These are phyloP conservation scores for Lithobates sylvaticus DNA, from an alignment of 2,797 vertebrate species.

Conservation along the genomic window DNA sequence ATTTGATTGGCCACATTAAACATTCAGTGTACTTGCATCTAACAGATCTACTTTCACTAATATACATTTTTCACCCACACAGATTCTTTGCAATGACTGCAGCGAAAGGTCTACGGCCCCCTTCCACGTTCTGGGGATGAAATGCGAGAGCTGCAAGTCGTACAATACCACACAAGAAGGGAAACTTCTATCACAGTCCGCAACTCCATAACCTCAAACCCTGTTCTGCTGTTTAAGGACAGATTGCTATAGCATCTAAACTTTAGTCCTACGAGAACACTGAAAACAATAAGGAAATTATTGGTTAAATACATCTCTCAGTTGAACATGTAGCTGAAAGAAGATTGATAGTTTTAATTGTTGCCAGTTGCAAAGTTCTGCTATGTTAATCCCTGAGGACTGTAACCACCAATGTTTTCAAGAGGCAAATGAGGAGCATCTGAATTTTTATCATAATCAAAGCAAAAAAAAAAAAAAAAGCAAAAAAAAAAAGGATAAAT, in stretches of 20 bases:
- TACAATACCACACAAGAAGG: conserved; percentile 93
- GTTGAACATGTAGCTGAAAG: neutral
- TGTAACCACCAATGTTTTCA: neutral
- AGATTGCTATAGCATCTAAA: neutral
- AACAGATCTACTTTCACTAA: neutral
- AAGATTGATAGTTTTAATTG: neutral
- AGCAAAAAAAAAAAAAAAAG: no score
- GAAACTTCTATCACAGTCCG: conserved; percentile 64
- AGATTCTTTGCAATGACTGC: conserved; percentile 97
- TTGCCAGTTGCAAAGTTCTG: neutral
- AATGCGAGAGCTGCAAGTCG: conserved; percentile 88
- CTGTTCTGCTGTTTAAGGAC: neutral
- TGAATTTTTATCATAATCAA: neutral
- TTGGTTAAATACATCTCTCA: neutral
- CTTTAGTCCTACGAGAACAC: neutral
- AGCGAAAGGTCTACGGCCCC: conserved; percentile 83
- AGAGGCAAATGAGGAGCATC: neutral
- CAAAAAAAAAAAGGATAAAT: neutral
- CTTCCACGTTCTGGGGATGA: conserved; percentile 94
- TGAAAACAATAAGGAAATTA: neutral
- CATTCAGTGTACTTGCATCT: neutral
- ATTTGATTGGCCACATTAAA: neutral
- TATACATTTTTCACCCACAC: conserved; percentile 41
- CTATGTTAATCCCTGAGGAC: neutral
- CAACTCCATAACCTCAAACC: neutral